These are phyloP conservation scores for Coleophora flavipennella DNA, from an alignment of 2,888 invertebrate genomes.

Conservation along the genomic window DNA sequence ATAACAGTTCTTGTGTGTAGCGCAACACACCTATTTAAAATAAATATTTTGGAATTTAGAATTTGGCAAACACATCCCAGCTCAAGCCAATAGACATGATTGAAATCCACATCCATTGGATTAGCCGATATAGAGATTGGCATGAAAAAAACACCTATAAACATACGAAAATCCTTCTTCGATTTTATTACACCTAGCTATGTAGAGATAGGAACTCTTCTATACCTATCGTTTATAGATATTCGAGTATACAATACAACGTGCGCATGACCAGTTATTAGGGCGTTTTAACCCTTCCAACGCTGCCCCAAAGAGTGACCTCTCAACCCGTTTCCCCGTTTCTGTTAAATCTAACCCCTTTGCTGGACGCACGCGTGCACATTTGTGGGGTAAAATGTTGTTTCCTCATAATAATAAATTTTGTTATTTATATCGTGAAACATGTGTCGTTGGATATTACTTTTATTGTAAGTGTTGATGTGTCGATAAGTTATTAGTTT, in stretches of 20 bases:
- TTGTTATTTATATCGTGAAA: conserved; percentile 51
- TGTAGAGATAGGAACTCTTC: too few species aligned
- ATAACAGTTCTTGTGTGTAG: too few species aligned
- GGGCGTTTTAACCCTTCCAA: conserved; percentile 57
- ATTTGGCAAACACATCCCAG: too few species aligned
- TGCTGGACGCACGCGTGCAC: conserved; percentile 33
- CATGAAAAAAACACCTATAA: too few species aligned
- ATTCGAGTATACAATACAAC: too few species aligned
- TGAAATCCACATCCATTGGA: too few species aligned
- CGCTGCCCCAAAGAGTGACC: conserved; percentile 45
- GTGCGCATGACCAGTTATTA: conserved; percentile 42
- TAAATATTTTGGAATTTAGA: too few species aligned
- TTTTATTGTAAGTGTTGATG: conserved; percentile 37
- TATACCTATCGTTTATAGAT: neutral
- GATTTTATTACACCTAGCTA: too few species aligned
- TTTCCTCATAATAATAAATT: conserved; percentile 51
- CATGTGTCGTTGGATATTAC: conserved; percentile 37
- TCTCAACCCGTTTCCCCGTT: conserved; percentile 49
- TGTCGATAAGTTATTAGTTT: conserved; percentile 38
- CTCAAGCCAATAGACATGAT: too few species aligned
- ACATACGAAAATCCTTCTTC: too few species aligned
- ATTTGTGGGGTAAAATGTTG: conserved; percentile 42
- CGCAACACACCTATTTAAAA: too few species aligned
- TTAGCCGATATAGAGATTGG: too few species aligned
- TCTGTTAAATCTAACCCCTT: conserved; percentile 44